phyloP scores from a whole-genome alignment of 35 echinoderm and acorn worm species.

The Patiria miniata region DNA sequence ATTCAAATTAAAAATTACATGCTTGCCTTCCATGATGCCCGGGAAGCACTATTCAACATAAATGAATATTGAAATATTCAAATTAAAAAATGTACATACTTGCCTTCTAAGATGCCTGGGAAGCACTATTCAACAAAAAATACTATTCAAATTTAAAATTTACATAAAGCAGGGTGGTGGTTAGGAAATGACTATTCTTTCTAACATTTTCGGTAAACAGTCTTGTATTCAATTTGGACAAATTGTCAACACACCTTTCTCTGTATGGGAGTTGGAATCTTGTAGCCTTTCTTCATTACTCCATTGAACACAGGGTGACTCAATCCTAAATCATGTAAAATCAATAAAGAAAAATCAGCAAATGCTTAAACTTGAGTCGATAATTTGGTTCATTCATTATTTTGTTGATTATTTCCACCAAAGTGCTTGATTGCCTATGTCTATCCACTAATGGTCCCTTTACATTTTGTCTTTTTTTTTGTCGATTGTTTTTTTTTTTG shows the following conservation, averaged over 20 bases:
- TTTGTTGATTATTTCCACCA: too few species aligned
- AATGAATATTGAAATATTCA: conserved; percentile 13
- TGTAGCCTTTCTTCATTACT: conserved; percentile 95
- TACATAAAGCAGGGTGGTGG: too few species aligned
- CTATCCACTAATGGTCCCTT: too few species aligned
- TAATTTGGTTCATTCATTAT: too few species aligned
- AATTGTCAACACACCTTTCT: conserved; percentile 71
- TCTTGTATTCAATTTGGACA: not conserved
- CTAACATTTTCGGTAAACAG: too few species aligned
- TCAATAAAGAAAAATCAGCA: too few species aligned
- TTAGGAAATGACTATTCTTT: too few species aligned
- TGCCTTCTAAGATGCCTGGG: conserved; percentile 88
- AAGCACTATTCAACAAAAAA: conserved; percentile 69
- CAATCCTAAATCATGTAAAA: conserved; percentile 46
- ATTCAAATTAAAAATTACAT: conserved; percentile 79
- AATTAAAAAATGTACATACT: conserved; percentile 1
- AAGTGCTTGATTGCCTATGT: too few species aligned
- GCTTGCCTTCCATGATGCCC: conserved; percentile 89
- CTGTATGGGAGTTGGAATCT: conserved; percentile 97
- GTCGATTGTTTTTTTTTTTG: too few species aligned
- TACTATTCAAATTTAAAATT: conserved; percentile 4
- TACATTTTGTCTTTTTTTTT: too few species aligned
- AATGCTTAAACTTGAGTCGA: too few species aligned
- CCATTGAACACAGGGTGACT: conserved; percentile 78
- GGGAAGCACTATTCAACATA: conserved; percentile 75